Conservation (phyloP, 2,888 invertebrate genomes). For the Caenorhabditis sinica region DNA sequence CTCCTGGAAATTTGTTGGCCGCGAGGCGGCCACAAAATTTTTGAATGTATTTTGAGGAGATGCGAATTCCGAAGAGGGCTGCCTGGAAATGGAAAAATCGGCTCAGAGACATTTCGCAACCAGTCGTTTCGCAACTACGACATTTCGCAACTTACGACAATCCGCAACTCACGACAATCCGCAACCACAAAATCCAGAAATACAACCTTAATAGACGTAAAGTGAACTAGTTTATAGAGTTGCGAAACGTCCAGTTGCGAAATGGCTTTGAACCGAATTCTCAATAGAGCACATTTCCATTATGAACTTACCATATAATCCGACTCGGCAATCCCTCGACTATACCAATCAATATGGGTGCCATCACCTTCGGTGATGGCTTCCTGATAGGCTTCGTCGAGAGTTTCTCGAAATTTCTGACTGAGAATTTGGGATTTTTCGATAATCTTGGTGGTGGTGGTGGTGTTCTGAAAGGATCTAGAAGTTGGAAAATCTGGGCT, state of each 20-base stretch:
- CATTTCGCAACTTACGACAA: too few species aligned
- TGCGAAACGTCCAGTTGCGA: too few species aligned
- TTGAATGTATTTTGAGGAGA: not conserved
- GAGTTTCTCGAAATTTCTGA: not conserved
- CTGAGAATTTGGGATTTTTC: not conserved
- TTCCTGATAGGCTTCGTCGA: not conserved
- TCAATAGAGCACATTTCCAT: too few species aligned
- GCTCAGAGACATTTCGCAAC: too few species aligned
- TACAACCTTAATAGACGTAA: too few species aligned
- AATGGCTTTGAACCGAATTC: too few species aligned
- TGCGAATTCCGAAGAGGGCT: slow-evolving; percentile 13
- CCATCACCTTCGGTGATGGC: not conserved
- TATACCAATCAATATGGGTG: not conserved
- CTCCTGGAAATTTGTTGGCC: slow-evolving; percentile 11
- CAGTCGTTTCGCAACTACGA: too few species aligned
- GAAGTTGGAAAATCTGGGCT: not conserved
- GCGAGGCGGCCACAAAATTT: slow-evolving; percentile 39
- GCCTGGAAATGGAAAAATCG: slow-evolving; percentile 9
- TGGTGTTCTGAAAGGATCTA: not conserved
- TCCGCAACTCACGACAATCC: too few species aligned
- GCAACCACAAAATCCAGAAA: too few species aligned
- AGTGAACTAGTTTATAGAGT: too few species aligned
- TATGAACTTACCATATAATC: slow-evolving; percentile 20
- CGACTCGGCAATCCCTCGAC: slow-evolving; percentile 21
- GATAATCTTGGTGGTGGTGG: too few species aligned